Evolutionary conservation across 2,797 vertebrate species (phyloP).

Genomic region (Pampus argenteus): DNA sequence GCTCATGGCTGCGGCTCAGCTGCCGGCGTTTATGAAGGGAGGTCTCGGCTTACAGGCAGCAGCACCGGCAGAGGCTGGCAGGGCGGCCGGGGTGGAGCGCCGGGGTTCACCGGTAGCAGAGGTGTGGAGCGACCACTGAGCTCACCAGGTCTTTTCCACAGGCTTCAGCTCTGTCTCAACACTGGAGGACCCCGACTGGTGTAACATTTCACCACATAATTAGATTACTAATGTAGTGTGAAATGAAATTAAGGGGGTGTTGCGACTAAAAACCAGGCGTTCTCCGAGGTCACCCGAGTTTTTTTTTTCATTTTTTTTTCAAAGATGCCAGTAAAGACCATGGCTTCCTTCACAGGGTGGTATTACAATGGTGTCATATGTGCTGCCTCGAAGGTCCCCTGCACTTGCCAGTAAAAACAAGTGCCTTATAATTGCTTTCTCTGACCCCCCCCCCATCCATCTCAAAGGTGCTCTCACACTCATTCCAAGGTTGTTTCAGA

Average conservation of each 20-base stretch:
- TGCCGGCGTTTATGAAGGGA: conserved; percentile 53
- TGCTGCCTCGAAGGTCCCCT: conserved; percentile 72
- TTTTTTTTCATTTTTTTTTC: conserved; percentile 44
- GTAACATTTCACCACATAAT: conserved; percentile 78
- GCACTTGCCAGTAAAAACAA: conserved; percentile 82
- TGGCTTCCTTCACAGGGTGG: conserved; percentile 58
- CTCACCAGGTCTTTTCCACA: conserved; percentile 39
- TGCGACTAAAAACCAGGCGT: conserved; percentile 40
- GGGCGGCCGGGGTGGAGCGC: conserved; percentile 37
- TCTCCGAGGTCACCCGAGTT: conserved; percentile 46
- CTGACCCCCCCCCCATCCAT: conserved; percentile 56
- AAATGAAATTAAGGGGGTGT: conserved; percentile 72
- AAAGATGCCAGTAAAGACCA: conserved; percentile 61
- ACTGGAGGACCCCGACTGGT: conserved; percentile 45
- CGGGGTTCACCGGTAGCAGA: conserved; percentile 65
- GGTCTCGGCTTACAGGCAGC: conserved; percentile 61
- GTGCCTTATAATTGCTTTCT: conserved; percentile 69
- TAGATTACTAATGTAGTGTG: conserved; percentile 81
- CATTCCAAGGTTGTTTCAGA: conserved; percentile 80
- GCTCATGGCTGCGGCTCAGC: conserved; percentile 74
- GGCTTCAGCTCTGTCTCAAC: conserved; percentile 26
- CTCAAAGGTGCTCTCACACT: conserved; percentile 63
- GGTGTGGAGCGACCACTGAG: conserved; percentile 36
- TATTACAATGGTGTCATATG: conserved; percentile 70
- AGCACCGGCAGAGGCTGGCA: conserved; percentile 32